Percentiles rank a stretch among this genome's conserved stretches.
Evolutionary conservation across 2,113 vertebrate species (phyloP).

Genomic region (Camelus dromedarius): DNA sequence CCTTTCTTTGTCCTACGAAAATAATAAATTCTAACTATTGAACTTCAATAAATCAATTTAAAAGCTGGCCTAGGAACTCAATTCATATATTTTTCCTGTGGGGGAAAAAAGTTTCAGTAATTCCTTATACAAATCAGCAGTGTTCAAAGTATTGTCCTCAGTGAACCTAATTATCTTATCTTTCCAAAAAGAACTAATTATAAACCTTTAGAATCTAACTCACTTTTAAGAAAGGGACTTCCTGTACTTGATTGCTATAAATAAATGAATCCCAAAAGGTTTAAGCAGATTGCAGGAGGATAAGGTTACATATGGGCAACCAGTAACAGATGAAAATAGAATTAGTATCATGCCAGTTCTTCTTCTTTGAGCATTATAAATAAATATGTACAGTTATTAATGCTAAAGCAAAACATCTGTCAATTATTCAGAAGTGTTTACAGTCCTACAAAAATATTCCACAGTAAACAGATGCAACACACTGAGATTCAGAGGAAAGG

Average conservation of each 20-base stretch:
- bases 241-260: neutral
- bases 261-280: constrained; percentile 17
- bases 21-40: neutral
- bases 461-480: constrained; percentile 27
- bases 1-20: constrained; percentile 9
- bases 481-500: neutral
- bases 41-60: constrained; percentile 33
- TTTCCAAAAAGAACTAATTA: constrained; percentile 48
- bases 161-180: constrained; percentile 12
- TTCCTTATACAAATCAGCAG: neutral
- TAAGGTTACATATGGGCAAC: neutral
- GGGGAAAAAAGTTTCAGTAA: neutral
- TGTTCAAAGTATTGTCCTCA: neutral
- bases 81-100: constrained; percentile 30
- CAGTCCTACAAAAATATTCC: constrained; percentile 10
- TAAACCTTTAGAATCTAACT: constrained; percentile 14
- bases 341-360: neutral
- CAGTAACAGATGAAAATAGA: constrained; percentile 45
- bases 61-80: neutral
- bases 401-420: constrained; percentile 4
- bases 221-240: constrained; percentile 36
- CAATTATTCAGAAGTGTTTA: constrained; percentile 59
- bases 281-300: neutral
- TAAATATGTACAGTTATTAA: neutral
- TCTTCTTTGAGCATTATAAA: constrained; percentile 52